Conservation (phyloP, 1,140 invertebrate species). For the Muscidifurax raptorellus region DNA sequence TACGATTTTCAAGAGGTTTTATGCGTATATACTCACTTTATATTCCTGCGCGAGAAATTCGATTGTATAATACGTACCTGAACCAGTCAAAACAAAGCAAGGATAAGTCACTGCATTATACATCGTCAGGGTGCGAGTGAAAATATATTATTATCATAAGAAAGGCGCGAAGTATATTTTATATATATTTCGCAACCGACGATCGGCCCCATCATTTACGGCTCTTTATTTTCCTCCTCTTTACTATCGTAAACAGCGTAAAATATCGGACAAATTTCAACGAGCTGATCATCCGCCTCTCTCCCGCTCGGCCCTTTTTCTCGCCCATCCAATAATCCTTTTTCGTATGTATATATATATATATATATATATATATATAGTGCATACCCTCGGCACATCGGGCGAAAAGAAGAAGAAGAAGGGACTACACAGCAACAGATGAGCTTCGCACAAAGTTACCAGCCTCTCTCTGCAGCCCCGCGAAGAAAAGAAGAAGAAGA, state of each 20-base stretch:
- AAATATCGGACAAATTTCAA: slow-evolving; percentile 38
- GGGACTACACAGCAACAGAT: slow-evolving; percentile 11
- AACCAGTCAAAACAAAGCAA: background rate
- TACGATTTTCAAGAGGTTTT: background rate
- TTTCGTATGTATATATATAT: background rate
- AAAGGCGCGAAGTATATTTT: background rate
- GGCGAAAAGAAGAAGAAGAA: background rate
- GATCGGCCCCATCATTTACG: background rate
- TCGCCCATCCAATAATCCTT: slow-evolving; percentile 14
- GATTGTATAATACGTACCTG: background rate
- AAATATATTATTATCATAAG: background rate
- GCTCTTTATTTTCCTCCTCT: background rate
- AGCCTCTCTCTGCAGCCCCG: background rate
- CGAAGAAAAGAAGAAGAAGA: background rate
- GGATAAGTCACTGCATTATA: background rate
- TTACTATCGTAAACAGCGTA: slow-evolving; percentile 18
- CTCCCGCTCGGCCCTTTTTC: background rate
- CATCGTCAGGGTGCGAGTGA: too few species aligned
- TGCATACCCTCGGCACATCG: background rate
- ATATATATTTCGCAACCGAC: background rate
- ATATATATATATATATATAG: too few species aligned
- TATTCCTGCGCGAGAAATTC: too few species aligned
- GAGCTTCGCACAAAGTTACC: slow-evolving; percentile 39
- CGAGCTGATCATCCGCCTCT: background rate
- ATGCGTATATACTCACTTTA: too few species aligned